Base-by-base conservation (phyloP, 2,113 vertebrate genomes). In the Tetraodon nigroviridis region DNA sequence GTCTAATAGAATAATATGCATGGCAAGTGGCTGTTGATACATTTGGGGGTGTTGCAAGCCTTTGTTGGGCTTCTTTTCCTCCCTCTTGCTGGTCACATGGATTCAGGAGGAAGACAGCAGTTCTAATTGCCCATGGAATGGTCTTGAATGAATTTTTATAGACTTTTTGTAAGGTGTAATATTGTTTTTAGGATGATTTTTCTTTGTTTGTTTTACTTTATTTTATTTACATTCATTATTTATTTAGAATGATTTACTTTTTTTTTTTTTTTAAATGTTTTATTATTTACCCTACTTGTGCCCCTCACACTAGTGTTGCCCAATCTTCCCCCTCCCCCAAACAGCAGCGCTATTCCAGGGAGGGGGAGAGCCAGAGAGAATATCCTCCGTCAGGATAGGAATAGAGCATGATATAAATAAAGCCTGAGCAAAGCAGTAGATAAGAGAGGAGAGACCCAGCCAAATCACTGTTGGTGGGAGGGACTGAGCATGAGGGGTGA, bases 101-200 rank as follows among this genome's bases (percentile, higher is more conserved):
- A 87, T 87, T 90, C 84, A 90, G 75, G 80, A 89, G 83, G 63
- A 84, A 72, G 73, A 67, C 65, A 45, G 65, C 67, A 65, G 71
- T 68, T 73, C 86, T 92, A 89, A 90, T 91, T 91, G 88, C 76
- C 67, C 80, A 88, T 57, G 69, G 81, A 90, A 86, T 88, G 87
- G 87, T 74, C 62, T 73, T 55, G 19, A 74, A 58, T 76, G 89
- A 92, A 91, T 87, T 87, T 91, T 90, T 87, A 86, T 87, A 90
- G 90, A 90, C 90, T 37, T 37, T 37, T 37, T 12, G 11, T 37
- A 37, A 37, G 32, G 32, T 3, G 8, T 37, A 37, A 37, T 6
- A 32, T 7, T 37, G 32, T 37, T 1, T 10, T 37, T 37, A 37
- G 11, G 32, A 37, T 27, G 24, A 6, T 24, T 24, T 58, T 64